Evolutionary conservation across 2,797 vertebrate species (phyloP).

Genomic region (Hapalemur alaotrensis): DNA sequence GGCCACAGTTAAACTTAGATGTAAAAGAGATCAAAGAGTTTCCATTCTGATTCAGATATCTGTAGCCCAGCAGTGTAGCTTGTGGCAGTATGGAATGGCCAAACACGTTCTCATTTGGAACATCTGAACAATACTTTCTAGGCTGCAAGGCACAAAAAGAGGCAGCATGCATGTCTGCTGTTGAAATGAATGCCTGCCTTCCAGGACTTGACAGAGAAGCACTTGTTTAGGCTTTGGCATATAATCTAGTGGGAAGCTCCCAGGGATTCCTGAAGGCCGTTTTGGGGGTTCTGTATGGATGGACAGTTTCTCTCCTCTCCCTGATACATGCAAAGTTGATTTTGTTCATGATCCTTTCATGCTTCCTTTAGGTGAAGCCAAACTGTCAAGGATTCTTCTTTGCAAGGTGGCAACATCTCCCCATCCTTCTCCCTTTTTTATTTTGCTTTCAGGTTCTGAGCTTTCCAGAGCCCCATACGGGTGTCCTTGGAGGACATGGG

Average conservation of each 20-base stretch:
- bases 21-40: slow-evolving; percentile 76
- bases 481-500: not conserved
- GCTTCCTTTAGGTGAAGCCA: not conserved
- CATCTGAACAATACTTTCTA: not conserved
- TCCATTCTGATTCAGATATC: slow-evolving; percentile 61
- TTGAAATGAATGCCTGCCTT: not conserved
- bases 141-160: not conserved
- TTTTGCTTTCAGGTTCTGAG: not conserved
- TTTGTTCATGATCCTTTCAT: not conserved
- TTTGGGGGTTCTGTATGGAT: not conserved
- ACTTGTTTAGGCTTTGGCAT: not conserved
- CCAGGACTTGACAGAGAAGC: not conserved
- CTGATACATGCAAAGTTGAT: not conserved
- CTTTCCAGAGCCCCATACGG: not conserved
- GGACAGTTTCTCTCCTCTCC: not conserved
- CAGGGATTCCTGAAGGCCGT: not conserved
- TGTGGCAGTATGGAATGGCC: not conserved
- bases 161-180: not conserved
- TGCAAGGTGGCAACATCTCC: not conserved
- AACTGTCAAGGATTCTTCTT: not conserved
- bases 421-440: not conserved
- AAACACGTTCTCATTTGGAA: not conserved
- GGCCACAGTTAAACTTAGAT: slow-evolving; percentile 73
- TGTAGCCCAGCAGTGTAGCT: not conserved
- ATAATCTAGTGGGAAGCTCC: not conserved